phyloP scores from a whole-genome alignment of 2,797 vertebrate species.

The Dicrostonyx torquatus region DNA sequence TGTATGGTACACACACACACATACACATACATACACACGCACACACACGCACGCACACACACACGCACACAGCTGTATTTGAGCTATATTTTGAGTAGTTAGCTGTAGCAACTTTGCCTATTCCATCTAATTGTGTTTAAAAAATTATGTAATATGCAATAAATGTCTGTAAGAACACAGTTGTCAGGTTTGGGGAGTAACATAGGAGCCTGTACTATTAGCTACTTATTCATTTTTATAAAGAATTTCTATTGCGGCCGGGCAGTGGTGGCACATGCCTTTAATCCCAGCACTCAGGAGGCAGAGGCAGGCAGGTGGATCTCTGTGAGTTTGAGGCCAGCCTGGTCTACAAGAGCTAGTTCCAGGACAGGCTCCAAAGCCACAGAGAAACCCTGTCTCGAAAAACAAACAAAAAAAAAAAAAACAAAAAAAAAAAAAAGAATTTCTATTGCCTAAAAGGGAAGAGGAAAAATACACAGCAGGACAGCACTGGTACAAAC shows the following conservation, averaged over 20 bases:
- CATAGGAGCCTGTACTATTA: neutral
- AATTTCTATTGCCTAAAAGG: conserved; percentile 14
- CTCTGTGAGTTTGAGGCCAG: too few species aligned
- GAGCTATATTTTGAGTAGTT: neutral
- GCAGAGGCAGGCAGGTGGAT: too few species aligned
- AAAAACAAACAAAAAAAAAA: too few species aligned
- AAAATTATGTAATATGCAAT: neutral
- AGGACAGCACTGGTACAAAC: neutral
- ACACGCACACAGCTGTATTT: neutral
- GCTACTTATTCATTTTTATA: neutral
- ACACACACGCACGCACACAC: too few species aligned
- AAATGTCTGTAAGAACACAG: neutral
- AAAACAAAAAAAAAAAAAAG: too few species aligned
- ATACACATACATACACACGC: too few species aligned
- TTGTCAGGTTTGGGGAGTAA: neutral
- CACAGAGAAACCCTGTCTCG: too few species aligned
- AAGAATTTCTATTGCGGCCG: conserved; percentile 23
- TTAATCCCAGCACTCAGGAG: too few species aligned
- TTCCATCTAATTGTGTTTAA: neutral
- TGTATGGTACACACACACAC: neutral
- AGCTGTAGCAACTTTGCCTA: neutral
- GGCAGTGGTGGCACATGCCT: too few species aligned
- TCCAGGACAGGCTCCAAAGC: too few species aligned
- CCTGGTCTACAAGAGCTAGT: too few species aligned
- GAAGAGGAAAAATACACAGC: neutral